Evolutionary conservation across 2,797 vertebrate genomes (phyloP), one percentile per base, ranked within the genome.

Genomic region (Aplochiton taeniatus): DNA sequence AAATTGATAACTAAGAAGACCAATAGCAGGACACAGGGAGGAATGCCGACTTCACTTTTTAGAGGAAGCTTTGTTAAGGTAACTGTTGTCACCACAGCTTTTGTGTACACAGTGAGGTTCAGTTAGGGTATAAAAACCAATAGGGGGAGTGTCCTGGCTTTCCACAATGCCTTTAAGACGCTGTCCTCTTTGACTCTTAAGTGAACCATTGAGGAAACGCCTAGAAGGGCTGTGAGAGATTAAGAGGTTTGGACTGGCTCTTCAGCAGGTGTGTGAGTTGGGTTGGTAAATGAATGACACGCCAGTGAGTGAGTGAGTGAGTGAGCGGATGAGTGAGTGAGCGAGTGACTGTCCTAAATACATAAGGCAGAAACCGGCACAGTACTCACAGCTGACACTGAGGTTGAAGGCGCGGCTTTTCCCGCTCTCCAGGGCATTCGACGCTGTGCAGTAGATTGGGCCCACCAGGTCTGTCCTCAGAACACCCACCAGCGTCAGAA

Each of bases 311-410:
- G 31, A 31, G 31, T 31, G 31, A 31, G 6, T 31, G 31, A 31
- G 31, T 31, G n/a, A n/a, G n/a, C n/a, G n/a, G n/a, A n/a, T 31
- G 31, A 31, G 31, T 31, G 31, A 31, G 31, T 31, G 31, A 31
- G 6, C 6, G 31, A 31, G 31, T 31, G 31, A 2, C 2, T 31
- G 31, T 31, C 2, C 31, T 31, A 31, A 31, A 31, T 31, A 31
- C 31, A 31, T 6, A 2, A 31, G 31, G 6, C 31, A 2, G 6
- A 6, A 31, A 31, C 6, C 31, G 31, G 31, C 31, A 16, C 31
- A 50, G 58, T 52, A 91, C 91, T 88, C 55, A 92, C 91, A 92
- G 82, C 68, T 71, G 51, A 92, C 78, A 0, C 77, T 79, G 50
- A 90, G 75, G 66, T 78, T 89, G 69, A 92, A 87, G 65, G 77